Evolutionary conservation across 1,140 invertebrate species (phyloP).

Genomic region (Solenopsis fugax): DNA sequence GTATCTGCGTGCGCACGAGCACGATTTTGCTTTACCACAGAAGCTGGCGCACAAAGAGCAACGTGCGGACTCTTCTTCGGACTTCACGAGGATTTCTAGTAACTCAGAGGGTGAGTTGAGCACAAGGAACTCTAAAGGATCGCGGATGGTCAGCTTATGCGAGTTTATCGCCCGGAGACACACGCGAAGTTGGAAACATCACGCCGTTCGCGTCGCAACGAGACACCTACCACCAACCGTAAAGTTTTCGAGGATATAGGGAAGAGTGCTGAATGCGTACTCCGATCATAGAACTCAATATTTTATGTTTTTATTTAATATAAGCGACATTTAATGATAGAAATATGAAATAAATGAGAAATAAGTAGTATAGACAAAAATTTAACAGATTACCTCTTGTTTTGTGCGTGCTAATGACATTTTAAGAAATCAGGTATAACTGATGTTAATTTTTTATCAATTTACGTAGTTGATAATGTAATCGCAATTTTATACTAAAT

Average conservation of each 20-base stretch:
- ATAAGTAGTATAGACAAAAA: no score
- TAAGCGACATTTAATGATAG: no score
- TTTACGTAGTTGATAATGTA: no score
- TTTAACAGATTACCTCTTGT: no score
- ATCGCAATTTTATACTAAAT: no score
- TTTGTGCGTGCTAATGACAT: no score
- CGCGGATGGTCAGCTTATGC: conserved; percentile 41
- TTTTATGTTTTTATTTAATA: no score
- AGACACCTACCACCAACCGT: background rate
- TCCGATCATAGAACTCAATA: no score
- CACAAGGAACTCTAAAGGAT: conserved; percentile 18
- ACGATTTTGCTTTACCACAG: conserved; percentile 5
- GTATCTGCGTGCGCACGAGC: conserved; percentile 29
- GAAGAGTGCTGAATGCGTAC: no score
- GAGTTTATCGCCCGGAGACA: conserved; percentile 33
- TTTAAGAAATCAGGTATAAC: no score
- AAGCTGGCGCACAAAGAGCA: conserved; percentile 4
- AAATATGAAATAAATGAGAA: no score
- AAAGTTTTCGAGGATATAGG: conserved; percentile 21
- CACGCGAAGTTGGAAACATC: conserved; percentile 25
- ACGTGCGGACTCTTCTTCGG: background rate
- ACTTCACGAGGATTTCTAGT: conserved; percentile 18
- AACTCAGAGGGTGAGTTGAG: background rate
- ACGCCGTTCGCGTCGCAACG: conserved; percentile 9
- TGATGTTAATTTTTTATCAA: no score